These are phyloP conservation scores for Oscheius sp. DNA, from an alignment of 2,888 invertebrate species.

Conservation along the genomic window DNA sequence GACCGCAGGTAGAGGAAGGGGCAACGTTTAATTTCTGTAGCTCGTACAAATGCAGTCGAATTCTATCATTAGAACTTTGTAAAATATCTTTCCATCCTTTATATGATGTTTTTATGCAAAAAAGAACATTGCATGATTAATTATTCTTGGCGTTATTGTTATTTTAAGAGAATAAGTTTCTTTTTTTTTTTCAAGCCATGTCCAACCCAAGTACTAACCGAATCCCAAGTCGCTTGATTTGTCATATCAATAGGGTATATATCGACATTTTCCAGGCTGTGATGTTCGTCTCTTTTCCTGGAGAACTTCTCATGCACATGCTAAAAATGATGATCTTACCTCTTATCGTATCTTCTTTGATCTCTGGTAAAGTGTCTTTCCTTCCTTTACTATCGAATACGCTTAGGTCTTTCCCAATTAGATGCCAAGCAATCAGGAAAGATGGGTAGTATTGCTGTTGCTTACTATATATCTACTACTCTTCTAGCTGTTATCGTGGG, in stretches of 20 bases:
- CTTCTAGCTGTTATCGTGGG: constrained; percentile 76
- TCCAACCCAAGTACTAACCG: too few relatives aligned
- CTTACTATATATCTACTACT: constrained; percentile 79
- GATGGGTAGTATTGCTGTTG: constrained; percentile 77
- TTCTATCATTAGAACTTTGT: too few relatives aligned
- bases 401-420: constrained; percentile 77
- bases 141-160: too few relatives aligned
- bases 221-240: too few relatives aligned
- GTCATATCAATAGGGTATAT: too few relatives aligned
- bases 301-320: constrained; percentile 79
- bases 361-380: constrained; percentile 73
- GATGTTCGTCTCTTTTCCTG: constrained; percentile 78
- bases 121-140: too few relatives aligned
- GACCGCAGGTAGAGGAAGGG: constrained; percentile 45
- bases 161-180: too few relatives aligned
- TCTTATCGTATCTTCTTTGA: constrained; percentile 78
- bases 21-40: too few relatives aligned
- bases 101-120: not conserved
- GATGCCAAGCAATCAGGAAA: constrained; percentile 78
- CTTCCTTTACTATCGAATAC: constrained; percentile 24
- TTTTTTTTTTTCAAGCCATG: too few relatives aligned
- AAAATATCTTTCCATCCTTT: too few relatives aligned
- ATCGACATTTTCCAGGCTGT: constrained; percentile 71
- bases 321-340: constrained; percentile 80
- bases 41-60: too few relatives aligned